These are phyloP conservation scores for Thalpophila matura DNA, from an alignment of 2,888 invertebrate genomes.

Conservation along the genomic window DNA sequence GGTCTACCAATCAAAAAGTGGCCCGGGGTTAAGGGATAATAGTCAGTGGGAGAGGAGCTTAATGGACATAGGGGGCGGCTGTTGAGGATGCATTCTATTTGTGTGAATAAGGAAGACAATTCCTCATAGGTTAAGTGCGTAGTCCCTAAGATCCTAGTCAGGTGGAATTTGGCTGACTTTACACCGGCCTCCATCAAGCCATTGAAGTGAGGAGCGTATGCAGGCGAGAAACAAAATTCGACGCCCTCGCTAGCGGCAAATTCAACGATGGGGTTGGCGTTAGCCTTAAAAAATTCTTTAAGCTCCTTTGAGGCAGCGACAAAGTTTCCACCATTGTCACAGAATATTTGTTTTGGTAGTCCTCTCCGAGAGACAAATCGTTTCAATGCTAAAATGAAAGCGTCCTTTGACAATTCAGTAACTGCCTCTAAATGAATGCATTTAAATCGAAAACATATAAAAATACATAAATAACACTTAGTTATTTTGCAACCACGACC, in stretches of 20 bases:
- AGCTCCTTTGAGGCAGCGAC: neutral
- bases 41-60: too few species aligned
- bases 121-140: neutral
- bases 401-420: neutral
- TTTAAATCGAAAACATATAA: neutral
- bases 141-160: neutral
- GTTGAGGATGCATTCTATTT: neutral
- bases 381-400: neutral
- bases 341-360: neutral
- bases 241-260: neutral
- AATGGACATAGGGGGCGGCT: too few species aligned
- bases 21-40: too few species aligned
- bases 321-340: neutral
- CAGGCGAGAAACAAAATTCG: constrained; percentile 11
- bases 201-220: constrained; percentile 40
- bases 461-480: constrained; percentile 2
- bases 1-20: too few species aligned
- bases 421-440: neutral
- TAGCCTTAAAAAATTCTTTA: neutral
- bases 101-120: neutral
- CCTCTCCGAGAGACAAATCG: neutral
- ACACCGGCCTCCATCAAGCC: too few species aligned
- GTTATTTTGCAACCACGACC: constrained; percentile 4
- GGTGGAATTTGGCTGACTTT: neutral
- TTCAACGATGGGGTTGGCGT: neutral